Evolutionary conservation across 2,113 vertebrate genomes (phyloP), one percentile per base, ranked within the genome.

Genomic region (Atractosteus spatula): DNA sequence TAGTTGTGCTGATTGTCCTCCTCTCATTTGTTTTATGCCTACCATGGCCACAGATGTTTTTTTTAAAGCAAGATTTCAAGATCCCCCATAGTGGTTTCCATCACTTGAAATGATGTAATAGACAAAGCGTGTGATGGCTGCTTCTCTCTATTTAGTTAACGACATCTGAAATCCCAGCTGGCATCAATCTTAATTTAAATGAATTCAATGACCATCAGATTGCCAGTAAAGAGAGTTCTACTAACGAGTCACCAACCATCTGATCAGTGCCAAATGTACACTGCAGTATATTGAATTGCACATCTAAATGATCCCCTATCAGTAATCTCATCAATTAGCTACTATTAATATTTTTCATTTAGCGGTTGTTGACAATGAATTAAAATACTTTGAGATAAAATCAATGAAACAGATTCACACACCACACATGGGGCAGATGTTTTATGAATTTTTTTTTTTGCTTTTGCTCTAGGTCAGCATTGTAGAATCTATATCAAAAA

Each of bases 271-370:
- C 8, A 10, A 54, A 51, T 51, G 47, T 51, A 51, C 47, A 7
- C 47, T 69, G 7, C n/a, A 55, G n/a, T 62, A 63, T 74, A 69
- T 72, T 70, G 70, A 78, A 63, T 70, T 75, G 66, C 73, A 62
- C 69, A 13, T 55, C 66, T 68, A 63, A 71, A 67, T 70, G 68
- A 73, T 72, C 65, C 17, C 66, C 73, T 62, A 74, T 78, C 73
- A 77, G 75, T 69, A 69, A 59, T 63, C 71, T 74, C 70, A 71
- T 78, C 78, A 78, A 84, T 80, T 84, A 76, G 72, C 68, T 61
- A 14, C 64, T 12, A 77, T 76, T 79, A 74, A 77, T 80, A 74
- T 74, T 75, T 29, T 77, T 55, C 69, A 62, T 69, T 16, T 57
- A 43, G 69, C 62, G 47, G 70, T 67, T 61, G 43, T 69, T 73